A percentile compares a stretch with the other conserved stretches of the same genome.
Conservation (phyloP, 2,113 vertebrate species). For the Gnathonemus echidnorhynchus region DNA sequence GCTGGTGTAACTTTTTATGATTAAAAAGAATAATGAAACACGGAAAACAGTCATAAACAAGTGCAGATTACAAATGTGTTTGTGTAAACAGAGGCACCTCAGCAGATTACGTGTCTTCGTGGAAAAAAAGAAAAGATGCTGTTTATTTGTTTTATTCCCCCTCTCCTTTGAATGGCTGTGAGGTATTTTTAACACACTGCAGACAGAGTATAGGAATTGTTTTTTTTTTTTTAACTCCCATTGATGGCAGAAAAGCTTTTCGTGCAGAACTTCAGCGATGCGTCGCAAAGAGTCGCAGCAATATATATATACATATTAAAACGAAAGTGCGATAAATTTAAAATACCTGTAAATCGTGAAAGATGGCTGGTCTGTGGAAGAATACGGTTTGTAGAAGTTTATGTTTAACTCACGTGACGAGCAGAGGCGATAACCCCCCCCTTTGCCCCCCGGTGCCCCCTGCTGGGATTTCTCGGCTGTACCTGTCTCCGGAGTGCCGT, state of each 20-base stretch:
- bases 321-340: neutral
- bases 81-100: neutral
- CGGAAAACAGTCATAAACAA: neutral
- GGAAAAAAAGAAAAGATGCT: neutral
- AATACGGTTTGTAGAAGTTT: neutral
- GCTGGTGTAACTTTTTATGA: slow-evolving; percentile 4
- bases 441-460: neutral
- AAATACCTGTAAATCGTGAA: neutral
- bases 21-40: slow-evolving; percentile 4
- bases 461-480: neutral
- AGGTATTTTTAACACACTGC: slow-evolving; percentile 3
- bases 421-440: neutral
- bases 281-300: neutral
- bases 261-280: neutral
- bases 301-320: neutral
- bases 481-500: neutral
- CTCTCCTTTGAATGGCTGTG: neutral
- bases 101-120: neutral
- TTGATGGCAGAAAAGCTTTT: neutral
- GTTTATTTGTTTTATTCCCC: neutral
- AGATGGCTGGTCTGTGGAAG: neutral
- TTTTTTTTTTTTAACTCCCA: neutral
- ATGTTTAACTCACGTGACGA: neutral
- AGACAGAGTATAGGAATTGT: neutral
- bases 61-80: neutral